phyloP scores from a whole-genome alignment of 2,797 vertebrate genomes.

The Florisuga fusca region DNA sequence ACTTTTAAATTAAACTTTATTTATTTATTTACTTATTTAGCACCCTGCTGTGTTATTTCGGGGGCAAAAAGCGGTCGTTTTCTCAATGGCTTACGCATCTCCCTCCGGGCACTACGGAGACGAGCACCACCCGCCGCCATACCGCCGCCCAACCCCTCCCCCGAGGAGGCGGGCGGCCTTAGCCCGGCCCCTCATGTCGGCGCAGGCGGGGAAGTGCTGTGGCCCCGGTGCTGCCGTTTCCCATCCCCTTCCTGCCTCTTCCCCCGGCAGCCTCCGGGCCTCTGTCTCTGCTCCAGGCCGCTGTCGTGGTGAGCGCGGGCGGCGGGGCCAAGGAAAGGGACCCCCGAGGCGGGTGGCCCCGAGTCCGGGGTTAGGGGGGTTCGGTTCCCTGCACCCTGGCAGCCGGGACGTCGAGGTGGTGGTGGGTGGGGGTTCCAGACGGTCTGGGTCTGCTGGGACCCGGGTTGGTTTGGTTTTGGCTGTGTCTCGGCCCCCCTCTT shows the following conservation, averaged over 20 bases:
- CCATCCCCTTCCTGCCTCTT: constrained; percentile 7
- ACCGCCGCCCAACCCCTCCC: neutral
- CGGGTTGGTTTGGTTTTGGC: neutral
- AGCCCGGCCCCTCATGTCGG: constrained; percentile 22
- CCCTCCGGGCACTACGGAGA: rapidly evolving
- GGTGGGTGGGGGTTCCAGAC: neutral
- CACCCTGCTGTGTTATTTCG: rapidly evolving
- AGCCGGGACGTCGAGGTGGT: neutral
- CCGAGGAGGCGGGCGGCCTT: neutral
- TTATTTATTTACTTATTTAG: too few relatives aligned
- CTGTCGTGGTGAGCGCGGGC: neutral
- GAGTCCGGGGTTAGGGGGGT: too few relatives aligned
- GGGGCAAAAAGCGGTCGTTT: rapidly evolving
- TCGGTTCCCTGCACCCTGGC: neutral
- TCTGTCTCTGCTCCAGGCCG: neutral
- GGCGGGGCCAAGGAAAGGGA: too few relatives aligned
- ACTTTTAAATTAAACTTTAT: too few relatives aligned
- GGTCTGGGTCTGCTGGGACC: neutral
- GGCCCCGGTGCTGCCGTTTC: neutral
- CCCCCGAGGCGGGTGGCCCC: neutral
- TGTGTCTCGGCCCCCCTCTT: neutral
- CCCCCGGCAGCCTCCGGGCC: neutral
- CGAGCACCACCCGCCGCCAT: rapidly evolving
- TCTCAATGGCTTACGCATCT: rapidly evolving
- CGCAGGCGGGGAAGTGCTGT: constrained; percentile 47